Percentiles rank a stretch among this genome's conserved stretches.
Evolutionary conservation across 2,888 invertebrate species (phyloP).

Genomic region (Clepsis dumicolana): DNA sequence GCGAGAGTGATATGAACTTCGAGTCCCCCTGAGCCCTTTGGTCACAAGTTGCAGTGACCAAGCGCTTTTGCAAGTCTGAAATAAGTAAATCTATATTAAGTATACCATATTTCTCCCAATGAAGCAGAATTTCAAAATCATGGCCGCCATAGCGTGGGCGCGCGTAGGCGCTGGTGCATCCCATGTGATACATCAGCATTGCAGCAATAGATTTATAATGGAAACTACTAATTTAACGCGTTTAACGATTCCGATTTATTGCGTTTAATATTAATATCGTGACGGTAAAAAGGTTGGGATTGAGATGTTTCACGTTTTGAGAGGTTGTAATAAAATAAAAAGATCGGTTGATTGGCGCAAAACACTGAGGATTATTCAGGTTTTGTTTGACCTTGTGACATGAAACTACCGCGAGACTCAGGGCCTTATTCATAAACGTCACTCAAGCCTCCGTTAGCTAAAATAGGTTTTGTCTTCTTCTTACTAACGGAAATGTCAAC

Average conservation of each 20-base stretch:
- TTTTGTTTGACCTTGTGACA: neutral
- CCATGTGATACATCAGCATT: constrained; percentile 31
- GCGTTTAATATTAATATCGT: constrained; percentile 42
- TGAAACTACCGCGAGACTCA: too few species aligned
- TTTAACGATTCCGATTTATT: constrained; percentile 30
- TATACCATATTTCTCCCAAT: neutral
- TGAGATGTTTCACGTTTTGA: constrained; percentile 32
- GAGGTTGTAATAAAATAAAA: constrained; percentile 3
- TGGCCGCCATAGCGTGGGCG: constrained; percentile 53
- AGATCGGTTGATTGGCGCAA: too few species aligned
- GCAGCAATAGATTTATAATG: constrained; percentile 34
- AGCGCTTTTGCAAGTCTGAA: too few species aligned
- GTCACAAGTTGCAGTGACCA: too few species aligned
- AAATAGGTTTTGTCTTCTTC: too few species aligned
- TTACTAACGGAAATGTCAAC: too few species aligned
- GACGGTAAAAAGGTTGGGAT: constrained; percentile 31
- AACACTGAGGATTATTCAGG: too few species aligned
- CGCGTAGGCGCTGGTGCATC: constrained; percentile 21
- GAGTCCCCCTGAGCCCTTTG: too few species aligned
- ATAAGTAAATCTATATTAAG: too few species aligned
- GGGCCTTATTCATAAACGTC: too few species aligned
- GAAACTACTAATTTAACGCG: constrained; percentile 31
- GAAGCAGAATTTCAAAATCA: constrained; percentile 33
- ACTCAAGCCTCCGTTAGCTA: too few species aligned
- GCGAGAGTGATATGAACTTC: too few species aligned